Percentiles rank a stretch among this genome's conserved stretches.
These are phyloP conservation scores for Propithecus coquereli DNA, from an alignment of 2,113 vertebrate species.

Conservation along the genomic window DNA sequence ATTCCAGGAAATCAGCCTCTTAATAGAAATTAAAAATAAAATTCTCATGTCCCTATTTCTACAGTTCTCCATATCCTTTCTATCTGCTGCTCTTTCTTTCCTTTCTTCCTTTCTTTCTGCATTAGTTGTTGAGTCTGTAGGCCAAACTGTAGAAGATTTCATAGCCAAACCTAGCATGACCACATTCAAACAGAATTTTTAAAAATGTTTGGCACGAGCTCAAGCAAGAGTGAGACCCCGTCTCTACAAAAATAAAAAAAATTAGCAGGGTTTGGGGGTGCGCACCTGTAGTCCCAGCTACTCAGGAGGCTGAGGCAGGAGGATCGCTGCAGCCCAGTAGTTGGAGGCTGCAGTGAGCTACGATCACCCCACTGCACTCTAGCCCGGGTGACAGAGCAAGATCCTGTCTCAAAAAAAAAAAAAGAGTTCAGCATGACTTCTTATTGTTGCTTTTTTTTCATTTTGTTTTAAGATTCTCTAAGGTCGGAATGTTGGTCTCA, in stretches of 20 bases:
- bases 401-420: too few relatives aligned
- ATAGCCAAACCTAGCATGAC: not conserved
- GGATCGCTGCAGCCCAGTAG: too few relatives aligned
- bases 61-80: not conserved
- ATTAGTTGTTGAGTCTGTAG: not conserved
- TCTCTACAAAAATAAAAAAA: too few relatives aligned
- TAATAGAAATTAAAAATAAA: slow-evolving; percentile 43
- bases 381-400: too few relatives aligned
- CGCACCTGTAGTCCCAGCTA: too few relatives aligned
- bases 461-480: not conserved
- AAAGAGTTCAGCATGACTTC: not conserved
- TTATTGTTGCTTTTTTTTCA: not conserved
- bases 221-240: too few relatives aligned
- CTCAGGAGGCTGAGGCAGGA: too few relatives aligned
- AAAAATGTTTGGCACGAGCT: not conserved
- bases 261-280: too few relatives aligned
- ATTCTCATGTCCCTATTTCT: not conserved
- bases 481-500: not conserved
- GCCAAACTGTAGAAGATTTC: not conserved
- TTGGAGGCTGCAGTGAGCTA: too few relatives aligned
- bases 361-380: too few relatives aligned
- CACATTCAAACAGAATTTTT: not conserved
- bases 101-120: not conserved
- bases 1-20: slow-evolving; percentile 51
- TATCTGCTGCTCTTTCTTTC: not conserved